Conservation (phyloP, 1,140 invertebrate species). For the Augochlora pura region DNA sequence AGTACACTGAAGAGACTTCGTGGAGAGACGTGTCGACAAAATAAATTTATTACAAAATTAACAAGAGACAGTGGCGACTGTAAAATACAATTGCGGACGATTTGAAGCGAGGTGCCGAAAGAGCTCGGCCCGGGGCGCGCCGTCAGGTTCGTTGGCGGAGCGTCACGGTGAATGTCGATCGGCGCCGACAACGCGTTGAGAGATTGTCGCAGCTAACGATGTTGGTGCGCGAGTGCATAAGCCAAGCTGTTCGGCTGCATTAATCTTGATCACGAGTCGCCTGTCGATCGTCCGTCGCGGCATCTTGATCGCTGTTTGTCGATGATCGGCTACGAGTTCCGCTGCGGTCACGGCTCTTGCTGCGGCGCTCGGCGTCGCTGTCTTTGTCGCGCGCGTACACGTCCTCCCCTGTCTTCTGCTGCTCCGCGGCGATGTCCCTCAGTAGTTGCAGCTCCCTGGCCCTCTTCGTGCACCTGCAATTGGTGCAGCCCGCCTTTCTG, state of each 20-base stretch:
- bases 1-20: no score
- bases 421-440: constrained; percentile 37
- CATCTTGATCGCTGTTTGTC: constrained; percentile 61
- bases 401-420: constrained; percentile 10
- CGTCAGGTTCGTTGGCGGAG: background rate
- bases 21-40: background rate
- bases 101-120: background rate
- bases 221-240: background rate
- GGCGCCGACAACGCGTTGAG: constrained; percentile 14
- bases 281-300: constrained; percentile 26
- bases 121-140: background rate
- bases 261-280: constrained; percentile 23
- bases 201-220: constrained; percentile 37
- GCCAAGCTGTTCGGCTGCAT: background rate
- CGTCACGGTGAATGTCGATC: background rate
- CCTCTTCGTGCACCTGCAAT: constrained; percentile 40
- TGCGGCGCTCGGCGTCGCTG: constrained; percentile 25
- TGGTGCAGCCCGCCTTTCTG: constrained; percentile 12
- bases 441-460: constrained; percentile 37
- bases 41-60: background rate
- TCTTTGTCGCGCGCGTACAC: constrained; percentile 45
- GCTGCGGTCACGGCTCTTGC: constrained; percentile 48
- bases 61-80: background rate
- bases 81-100: background rate
- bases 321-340: constrained; percentile 62